Conservation (phyloP, 2,888 invertebrate genomes). For the Phragmatobia fuliginosa region DNA sequence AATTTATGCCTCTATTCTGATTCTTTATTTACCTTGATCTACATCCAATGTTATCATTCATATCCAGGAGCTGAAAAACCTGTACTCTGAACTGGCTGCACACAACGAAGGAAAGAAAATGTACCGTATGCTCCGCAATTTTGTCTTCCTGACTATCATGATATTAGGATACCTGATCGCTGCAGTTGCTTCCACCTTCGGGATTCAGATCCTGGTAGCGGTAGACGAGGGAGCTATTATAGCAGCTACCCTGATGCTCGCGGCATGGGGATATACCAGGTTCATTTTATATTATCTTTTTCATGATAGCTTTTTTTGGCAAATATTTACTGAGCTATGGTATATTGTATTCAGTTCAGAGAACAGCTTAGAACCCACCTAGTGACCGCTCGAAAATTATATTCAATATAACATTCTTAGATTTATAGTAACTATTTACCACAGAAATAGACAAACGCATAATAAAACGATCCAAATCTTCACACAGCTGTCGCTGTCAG, state of each 20-base stretch:
- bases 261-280: constrained; percentile 96
- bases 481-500: no score
- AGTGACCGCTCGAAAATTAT: no score
- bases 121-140: constrained; percentile 96
- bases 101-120: constrained; percentile 99
- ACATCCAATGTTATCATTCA: constrained; percentile 60
- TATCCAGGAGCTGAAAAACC: constrained; percentile 93
- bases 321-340: no score
- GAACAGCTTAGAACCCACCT: no score
- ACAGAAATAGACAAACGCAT: no score
- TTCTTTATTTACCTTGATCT: constrained; percentile 8
- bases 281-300: neutral
- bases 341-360: no score
- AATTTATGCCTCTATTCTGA: neutral
- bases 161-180: constrained; percentile 94
- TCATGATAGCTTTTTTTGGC: neutral
- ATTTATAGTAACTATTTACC: no score
- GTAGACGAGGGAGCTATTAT: constrained; percentile 92
- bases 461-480: no score
- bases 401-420: no score
- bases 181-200: constrained; percentile 92
- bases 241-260: constrained; percentile 90
- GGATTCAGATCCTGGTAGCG: constrained; percentile 92
- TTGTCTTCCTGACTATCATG: constrained; percentile 94
- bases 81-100: constrained; percentile 92